These are phyloP conservation scores for Apomyelois bistriatella DNA, from an alignment of 2,888 invertebrate species.

Conservation along the genomic window DNA sequence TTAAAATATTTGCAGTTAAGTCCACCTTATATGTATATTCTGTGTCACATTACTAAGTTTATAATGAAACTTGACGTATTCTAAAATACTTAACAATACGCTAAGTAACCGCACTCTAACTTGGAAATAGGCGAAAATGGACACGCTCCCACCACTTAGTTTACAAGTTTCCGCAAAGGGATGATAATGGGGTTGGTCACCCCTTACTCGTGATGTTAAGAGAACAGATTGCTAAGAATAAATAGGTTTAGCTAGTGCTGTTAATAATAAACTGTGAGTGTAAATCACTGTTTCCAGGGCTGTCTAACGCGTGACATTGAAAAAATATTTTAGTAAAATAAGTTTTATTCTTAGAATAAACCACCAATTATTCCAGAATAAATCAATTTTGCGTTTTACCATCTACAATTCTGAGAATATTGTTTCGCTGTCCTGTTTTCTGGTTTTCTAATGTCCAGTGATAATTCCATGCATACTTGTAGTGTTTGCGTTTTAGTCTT, in stretches of 20 bases:
- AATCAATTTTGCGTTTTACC: too few species aligned
- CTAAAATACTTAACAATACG: neutral
- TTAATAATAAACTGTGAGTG: neutral
- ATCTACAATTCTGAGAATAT: too few species aligned
- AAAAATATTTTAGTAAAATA: too few species aligned
- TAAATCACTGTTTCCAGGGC: neutral
- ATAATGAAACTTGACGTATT: neutral
- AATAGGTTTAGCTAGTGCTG: neutral
- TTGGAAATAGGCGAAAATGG: neutral
- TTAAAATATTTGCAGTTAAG: too few species aligned
- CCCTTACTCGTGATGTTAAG: neutral
- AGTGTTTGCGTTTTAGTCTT: too few species aligned
- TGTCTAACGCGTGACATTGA: neutral
- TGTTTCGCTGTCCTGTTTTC: too few species aligned
- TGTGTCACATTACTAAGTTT: too few species aligned
- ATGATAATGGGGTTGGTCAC: neutral
- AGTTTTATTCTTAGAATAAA: too few species aligned
- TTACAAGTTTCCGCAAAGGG: neutral
- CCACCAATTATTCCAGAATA: too few species aligned
- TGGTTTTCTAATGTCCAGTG: too few species aligned
- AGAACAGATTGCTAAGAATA: neutral
- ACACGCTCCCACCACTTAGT: neutral
- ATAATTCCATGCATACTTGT: too few species aligned
- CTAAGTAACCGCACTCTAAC: neutral
- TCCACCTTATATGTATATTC: too few species aligned